phyloP scores from a whole-genome alignment of 1,140 invertebrate species.

The Drosophila nigromelanica region DNA sequence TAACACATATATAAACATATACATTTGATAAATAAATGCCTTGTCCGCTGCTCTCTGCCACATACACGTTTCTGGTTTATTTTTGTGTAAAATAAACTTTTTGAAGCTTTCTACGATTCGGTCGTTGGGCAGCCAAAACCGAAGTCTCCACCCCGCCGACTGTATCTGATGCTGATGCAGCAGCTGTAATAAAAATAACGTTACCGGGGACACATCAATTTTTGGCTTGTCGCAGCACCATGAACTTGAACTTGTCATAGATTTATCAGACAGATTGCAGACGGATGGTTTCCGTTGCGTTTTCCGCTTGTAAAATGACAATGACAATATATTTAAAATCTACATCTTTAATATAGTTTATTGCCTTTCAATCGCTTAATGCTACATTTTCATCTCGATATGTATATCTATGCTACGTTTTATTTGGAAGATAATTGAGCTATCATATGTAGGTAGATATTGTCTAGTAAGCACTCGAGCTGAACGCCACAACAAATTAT shows the following conservation, averaged over 20 bases:
- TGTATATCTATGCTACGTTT: slow-evolving; percentile 71
- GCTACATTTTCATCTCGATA: slow-evolving; percentile 64
- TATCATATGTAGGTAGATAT: slow-evolving; percentile 53
- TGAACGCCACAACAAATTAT: slow-evolving; percentile 66
- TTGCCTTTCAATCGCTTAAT: slow-evolving; percentile 75
- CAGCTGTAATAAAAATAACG: slow-evolving; percentile 55
- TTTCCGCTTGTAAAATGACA: slow-evolving; percentile 29
- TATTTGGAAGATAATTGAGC: slow-evolving; percentile 76
- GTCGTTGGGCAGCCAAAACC: slow-evolving; percentile 25
- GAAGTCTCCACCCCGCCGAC: not conserved
- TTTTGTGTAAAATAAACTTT: slow-evolving; percentile 24
- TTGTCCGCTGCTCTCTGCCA: not conserved
- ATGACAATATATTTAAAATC: slow-evolving; percentile 18
- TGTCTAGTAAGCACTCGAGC: slow-evolving; percentile 61
- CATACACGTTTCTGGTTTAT: slow-evolving; percentile 14
- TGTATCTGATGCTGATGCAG: slow-evolving; percentile 6
- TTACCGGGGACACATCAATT: slow-evolving; percentile 67
- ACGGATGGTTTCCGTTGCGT: slow-evolving; percentile 48
- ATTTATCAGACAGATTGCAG: slow-evolving; percentile 46
- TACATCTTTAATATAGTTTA: slow-evolving; percentile 70
- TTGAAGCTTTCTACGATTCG: slow-evolving; percentile 11
- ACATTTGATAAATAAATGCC: slow-evolving; percentile 18
- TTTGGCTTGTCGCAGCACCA: slow-evolving; percentile 51
- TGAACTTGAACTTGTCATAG: slow-evolving; percentile 80
- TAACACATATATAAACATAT: not conserved